Evolutionary conservation across 2,888 invertebrate species (phyloP).

Genomic region (Sesamia inferens): DNA sequence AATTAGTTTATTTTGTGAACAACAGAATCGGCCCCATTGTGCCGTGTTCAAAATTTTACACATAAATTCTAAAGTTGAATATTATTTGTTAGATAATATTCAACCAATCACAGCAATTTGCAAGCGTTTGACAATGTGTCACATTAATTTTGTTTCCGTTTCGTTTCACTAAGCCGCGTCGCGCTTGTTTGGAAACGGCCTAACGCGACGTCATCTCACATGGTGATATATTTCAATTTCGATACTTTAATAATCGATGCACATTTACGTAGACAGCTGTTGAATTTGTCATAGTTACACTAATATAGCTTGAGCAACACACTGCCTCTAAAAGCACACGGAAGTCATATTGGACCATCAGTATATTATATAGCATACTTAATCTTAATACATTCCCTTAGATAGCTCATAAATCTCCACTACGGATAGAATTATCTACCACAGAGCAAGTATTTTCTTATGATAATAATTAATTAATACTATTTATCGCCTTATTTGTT

Average conservation of each 20-base stretch:
- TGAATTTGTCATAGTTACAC: not conserved
- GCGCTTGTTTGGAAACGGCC: not conserved
- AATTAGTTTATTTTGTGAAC: no score
- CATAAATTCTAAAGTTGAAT: not conserved
- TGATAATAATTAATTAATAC: constrained; percentile 47
- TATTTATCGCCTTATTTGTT: constrained; percentile 52
- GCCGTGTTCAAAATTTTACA: no score
- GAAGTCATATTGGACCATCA: constrained; percentile 31
- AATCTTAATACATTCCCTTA: constrained; percentile 47
- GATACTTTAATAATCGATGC: constrained; percentile 1
- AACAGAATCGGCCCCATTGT: no score
- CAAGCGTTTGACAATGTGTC: not conserved
- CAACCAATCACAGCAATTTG: not conserved
- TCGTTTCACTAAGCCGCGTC: not conserved
- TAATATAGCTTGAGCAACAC: not conserved
- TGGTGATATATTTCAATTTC: not conserved
- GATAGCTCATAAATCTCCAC: constrained; percentile 42
- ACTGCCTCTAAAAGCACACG: not conserved
- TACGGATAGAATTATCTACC: constrained; percentile 34
- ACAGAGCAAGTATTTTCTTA: constrained; percentile 48
- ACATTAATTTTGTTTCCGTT: not conserved
- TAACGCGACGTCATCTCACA: not conserved
- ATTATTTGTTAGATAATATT: not conserved
- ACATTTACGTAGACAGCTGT: not conserved
- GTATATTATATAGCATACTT: constrained; percentile 35